Evolutionary conservation across 35 echinoderm and acorn worm genomes (phyloP), one percentile per base, ranked within the genome.

Genomic region (Holothuria glaberrima): DNA sequence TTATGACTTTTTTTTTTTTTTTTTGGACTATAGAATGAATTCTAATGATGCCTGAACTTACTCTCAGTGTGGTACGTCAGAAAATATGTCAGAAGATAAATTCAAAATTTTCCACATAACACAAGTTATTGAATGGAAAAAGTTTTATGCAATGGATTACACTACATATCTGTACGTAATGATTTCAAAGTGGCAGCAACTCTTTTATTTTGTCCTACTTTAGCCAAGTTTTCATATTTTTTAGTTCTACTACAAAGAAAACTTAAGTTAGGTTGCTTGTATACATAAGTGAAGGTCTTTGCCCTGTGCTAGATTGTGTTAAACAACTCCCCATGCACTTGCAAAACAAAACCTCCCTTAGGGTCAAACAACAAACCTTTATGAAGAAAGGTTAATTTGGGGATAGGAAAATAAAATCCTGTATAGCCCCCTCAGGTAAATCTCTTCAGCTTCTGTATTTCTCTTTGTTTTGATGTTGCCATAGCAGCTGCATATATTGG

Each of bases 381-480:
- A 35, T 14, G 50, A 54, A 54, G 5, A 54, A 54, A 54, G 50
- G 50, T 54, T 54, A 54, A 54, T 14, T 54, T 54, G 50, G 16
- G 50, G 50, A 54, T 54, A 54, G 50, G 50, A 54, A 54, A 54
- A 54, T 69, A 69, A 78, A 48, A 78, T 78, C n/a, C 36, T 22
- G 44, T 24, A 78, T 78, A 78, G 74, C 74, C 74, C 74, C 74
- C 74, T 78, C 74, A 78, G 74, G 74, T 78, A 48, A 78, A 48
- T 48, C 74, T 24, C 44, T 41, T 28, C 38, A 35, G 70, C 70
- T 74, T 6, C 6, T 9, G 38, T 74, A 73, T 73, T 70, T 24
- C 20, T 2, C 38, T 28, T 24, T 48, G 50, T 78, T 48, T 78
- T 78, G 36, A 16, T 78, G 44, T 78, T 48, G 41, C 50, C 74